Conservation (phyloP, 2,888 invertebrate genomes). For the Choreutis nemorana region DNA sequence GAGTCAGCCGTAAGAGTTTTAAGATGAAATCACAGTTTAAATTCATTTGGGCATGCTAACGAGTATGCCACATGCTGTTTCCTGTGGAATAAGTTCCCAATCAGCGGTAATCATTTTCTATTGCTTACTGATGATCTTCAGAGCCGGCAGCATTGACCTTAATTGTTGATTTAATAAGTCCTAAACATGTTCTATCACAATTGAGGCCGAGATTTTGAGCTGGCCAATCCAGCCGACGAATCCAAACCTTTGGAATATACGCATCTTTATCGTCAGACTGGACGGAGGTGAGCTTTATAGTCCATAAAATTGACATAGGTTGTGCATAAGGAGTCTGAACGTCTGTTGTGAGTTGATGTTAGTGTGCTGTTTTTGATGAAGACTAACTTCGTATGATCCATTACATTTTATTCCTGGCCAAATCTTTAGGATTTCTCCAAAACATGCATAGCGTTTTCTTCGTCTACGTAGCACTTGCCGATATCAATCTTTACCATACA, state of each 20-base stretch:
- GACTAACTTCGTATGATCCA: conserved; percentile 8
- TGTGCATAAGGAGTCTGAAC: conserved; percentile 3
- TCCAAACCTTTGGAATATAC: background rate
- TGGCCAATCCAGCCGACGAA: too few relatives aligned
- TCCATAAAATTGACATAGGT: conserved; percentile 5
- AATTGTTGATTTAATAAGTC: conserved; percentile 1
- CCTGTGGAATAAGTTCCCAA: too few relatives aligned
- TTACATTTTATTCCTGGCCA: conserved; percentile 5
- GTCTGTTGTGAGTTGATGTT: conserved; percentile 7
- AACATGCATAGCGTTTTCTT: conserved; percentile 7
- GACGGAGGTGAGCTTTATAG: conserved; percentile 4
- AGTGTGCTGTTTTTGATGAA: conserved; percentile 9
- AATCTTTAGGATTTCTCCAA: conserved; percentile 8
- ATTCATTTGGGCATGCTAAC: too few relatives aligned
- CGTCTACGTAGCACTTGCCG: conserved; percentile 5
- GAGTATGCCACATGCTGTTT: too few relatives aligned
- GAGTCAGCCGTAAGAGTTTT: too few relatives aligned
- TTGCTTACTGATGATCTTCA: conserved; percentile 5
- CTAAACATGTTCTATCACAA: too few relatives aligned
- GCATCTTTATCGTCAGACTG: background rate
- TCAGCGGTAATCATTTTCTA: conserved; percentile 4
- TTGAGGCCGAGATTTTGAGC: background rate
- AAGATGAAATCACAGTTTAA: too few relatives aligned
- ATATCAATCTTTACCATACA: background rate
- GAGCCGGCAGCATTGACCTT: conserved; percentile 4